A percentile compares a stretch with the other conserved stretches of the same genome.
These are phyloP conservation scores for Himalopsyche japonica DNA, from an alignment of 2,888 invertebrate species.

Conservation along the genomic window DNA sequence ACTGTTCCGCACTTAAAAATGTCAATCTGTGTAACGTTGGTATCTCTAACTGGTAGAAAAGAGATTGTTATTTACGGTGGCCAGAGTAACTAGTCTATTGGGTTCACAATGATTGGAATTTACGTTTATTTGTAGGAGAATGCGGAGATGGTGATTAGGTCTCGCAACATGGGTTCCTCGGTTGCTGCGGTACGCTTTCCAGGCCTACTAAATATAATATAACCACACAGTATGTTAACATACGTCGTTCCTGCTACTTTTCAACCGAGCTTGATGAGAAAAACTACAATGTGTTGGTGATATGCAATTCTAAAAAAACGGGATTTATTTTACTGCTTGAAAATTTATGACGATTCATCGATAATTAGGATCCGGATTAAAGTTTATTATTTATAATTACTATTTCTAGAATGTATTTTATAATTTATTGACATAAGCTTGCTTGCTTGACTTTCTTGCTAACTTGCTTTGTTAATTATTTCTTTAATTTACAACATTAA, in stretches of 20 bases:
- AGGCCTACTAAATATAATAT: background rate
- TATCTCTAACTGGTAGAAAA: background rate
- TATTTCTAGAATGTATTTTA: too few relatives aligned
- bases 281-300: background rate
- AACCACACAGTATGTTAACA: background rate
- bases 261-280: background rate
- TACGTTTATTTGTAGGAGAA: slow-evolving; percentile 20
- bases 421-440: too few relatives aligned
- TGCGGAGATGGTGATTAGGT: slow-evolving; percentile 22
- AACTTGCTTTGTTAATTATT: too few relatives aligned
- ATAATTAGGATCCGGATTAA: too few relatives aligned
- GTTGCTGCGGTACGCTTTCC: slow-evolving; percentile 1
- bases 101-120: slow-evolving; percentile 24
- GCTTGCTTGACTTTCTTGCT: too few relatives aligned
- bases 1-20: background rate
- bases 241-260: background rate
- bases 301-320: too few relatives aligned
- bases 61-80: background rate
- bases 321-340: too few relatives aligned
- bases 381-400: too few relatives aligned
- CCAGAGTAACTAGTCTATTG: background rate
- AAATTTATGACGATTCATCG: too few relatives aligned
- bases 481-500: too few relatives aligned
- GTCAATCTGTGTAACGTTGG: background rate
- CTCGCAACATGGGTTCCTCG: slow-evolving; percentile 14